Conservation (phyloP, 2,113 vertebrate species). For the Ovis aries region DNA sequence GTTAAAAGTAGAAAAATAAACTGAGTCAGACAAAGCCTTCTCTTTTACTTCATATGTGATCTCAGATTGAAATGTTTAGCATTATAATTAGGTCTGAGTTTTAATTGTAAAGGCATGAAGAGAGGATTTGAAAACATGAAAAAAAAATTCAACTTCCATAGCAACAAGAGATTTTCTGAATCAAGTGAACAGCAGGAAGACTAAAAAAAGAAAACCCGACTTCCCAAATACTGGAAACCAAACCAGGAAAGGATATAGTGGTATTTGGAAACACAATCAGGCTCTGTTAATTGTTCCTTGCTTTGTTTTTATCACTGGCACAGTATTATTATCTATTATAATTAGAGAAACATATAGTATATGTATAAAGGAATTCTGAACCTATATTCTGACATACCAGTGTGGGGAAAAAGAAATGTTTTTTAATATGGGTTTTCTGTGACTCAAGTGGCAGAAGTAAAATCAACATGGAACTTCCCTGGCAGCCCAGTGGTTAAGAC, state of each 20-base stretch:
- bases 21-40: background rate
- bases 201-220: background rate
- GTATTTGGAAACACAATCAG: conserved; percentile 3
- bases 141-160: conserved; percentile 35
- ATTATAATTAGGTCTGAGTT: conserved; percentile 57
- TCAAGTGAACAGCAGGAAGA: conserved; percentile 12
- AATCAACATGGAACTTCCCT: background rate
- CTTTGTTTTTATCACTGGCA: conserved; percentile 14
- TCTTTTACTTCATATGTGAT: conserved; percentile 17
- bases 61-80: background rate
- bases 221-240: conserved; percentile 9
- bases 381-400: background rate
- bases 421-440: background rate
- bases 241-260: conserved; percentile 6
- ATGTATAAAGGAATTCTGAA: background rate
- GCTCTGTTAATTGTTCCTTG: background rate
- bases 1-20: conserved; percentile 43
- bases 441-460: background rate
- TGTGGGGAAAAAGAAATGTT: background rate
- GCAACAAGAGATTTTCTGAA: conserved; percentile 57
- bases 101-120: conserved; percentile 40
- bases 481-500: background rate
- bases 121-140: conserved; percentile 46
- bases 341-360: background rate
- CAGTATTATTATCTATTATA: conserved; percentile 9